Percentiles rank a stretch among this genome's conserved stretches.
These are phyloP conservation scores for Syngnathus scovelli DNA, from an alignment of 2,113 vertebrate species.

Conservation along the genomic window DNA sequence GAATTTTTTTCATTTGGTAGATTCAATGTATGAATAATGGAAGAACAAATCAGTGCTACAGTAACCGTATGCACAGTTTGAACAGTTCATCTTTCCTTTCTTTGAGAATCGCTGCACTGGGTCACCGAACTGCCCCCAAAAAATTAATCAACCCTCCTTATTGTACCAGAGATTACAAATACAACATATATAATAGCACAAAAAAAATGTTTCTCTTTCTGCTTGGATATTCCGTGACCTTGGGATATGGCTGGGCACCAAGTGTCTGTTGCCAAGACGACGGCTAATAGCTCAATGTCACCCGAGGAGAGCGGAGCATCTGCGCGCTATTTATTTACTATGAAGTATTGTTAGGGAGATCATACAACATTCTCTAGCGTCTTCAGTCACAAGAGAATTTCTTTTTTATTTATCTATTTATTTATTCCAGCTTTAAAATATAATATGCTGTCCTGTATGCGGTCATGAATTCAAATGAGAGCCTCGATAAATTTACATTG, in stretches of 20 bases:
- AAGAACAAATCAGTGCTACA: too few species aligned
- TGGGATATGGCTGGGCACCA: constrained; percentile 1
- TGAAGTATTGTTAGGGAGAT: constrained; percentile 7
- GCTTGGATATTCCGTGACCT: constrained; percentile 6
- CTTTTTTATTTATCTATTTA: constrained; percentile 16
- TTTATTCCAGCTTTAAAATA: constrained; percentile 15
- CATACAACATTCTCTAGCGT: constrained; percentile 20
- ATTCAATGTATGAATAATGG: too few species aligned
- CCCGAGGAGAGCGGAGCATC: constrained; percentile 1
- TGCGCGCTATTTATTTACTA: neutral
- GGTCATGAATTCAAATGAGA: constrained; percentile 41
- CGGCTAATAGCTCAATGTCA: constrained; percentile 14
- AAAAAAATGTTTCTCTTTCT: neutral
- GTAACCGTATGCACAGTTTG: too few species aligned
- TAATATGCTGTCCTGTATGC: constrained; percentile 38
- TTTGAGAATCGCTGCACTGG: too few species aligned
- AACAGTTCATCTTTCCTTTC: too few species aligned
- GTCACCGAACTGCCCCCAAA: neutral
- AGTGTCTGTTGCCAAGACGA: constrained; percentile 10
- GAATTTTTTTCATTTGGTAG: too few species aligned
- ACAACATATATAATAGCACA: neutral
- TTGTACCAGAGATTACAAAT: neutral
- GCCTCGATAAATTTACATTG: constrained; percentile 34
- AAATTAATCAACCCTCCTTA: neutral
- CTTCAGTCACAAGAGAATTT: constrained; percentile 14